phyloP scores from a whole-genome alignment of 2,888 invertebrate species.

The Tinea pellionella region DNA sequence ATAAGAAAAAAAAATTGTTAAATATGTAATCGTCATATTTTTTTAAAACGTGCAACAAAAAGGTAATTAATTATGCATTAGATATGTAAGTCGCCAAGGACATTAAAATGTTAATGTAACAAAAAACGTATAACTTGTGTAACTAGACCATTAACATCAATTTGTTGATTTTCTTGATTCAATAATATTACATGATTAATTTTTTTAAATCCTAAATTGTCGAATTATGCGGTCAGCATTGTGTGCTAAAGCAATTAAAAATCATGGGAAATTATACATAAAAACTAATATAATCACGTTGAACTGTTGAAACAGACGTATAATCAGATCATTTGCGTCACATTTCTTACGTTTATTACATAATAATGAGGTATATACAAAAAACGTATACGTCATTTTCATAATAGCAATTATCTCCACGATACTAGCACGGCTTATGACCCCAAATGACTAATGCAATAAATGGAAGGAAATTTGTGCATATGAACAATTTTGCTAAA shows the following conservation, averaged over 20 bases:
- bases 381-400: background rate
- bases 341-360: background rate
- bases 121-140: conserved; percentile 2
- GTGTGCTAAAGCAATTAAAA: background rate
- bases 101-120: background rate
- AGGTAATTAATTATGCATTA: conserved; percentile 11
- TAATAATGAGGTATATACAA: background rate
- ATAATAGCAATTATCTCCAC: background rate
- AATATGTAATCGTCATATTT: conserved; percentile 4
- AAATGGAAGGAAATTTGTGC: background rate
- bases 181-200: background rate
- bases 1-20: background rate
- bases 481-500: too few species aligned
- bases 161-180: background rate
- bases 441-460: background rate
- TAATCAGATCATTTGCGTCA: conserved; percentile 11
- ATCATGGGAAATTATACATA: background rate
- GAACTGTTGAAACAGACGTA: background rate
- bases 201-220: background rate
- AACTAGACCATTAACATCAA: conserved; percentile 4
- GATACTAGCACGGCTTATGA: background rate
- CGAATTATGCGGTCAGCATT: background rate
- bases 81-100: conserved; percentile 6
- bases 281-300: background rate
- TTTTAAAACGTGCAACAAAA: background rate